Conservation (phyloP, 2,888 invertebrate genomes). For the Sminthurides aquaticus region DNA sequence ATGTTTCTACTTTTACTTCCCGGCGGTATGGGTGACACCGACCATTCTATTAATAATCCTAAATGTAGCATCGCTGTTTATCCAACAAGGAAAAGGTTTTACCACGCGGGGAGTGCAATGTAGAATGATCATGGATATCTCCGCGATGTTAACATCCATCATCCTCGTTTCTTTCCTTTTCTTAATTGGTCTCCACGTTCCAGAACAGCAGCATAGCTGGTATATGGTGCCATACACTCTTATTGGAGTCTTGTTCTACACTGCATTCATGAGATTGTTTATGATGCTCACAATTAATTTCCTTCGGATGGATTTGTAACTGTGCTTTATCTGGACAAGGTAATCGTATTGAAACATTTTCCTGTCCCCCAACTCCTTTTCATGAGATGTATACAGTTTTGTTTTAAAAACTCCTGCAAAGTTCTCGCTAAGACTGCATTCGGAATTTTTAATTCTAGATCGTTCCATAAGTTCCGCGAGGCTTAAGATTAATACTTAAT, state of each 20-base stretch:
- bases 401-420: too few relatives aligned
- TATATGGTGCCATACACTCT: background rate
- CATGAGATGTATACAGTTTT: too few relatives aligned
- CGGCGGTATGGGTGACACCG: background rate
- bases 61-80: background rate
- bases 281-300: background rate
- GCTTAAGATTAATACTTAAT: too few relatives aligned
- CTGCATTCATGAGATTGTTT: background rate
- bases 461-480: too few relatives aligned
- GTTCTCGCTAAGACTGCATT: too few relatives aligned
- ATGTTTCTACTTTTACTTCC: background rate
- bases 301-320: background rate
- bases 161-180: background rate
- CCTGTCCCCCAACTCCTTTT: too few relatives aligned
- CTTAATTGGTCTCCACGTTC: background rate
- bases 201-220: background rate
- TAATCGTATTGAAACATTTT: too few relatives aligned
- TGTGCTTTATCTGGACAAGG: too few relatives aligned
- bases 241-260: background rate
- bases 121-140: background rate
- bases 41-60: background rate
- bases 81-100: slow-evolving; percentile 2
- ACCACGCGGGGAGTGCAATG: background rate
- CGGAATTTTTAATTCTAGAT: too few relatives aligned
- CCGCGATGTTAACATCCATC: background rate